Percentiles rank a stretch among this genome's conserved stretches.
Conservation (phyloP, 2,113 vertebrate species). For the Carassius auratus region DNA sequence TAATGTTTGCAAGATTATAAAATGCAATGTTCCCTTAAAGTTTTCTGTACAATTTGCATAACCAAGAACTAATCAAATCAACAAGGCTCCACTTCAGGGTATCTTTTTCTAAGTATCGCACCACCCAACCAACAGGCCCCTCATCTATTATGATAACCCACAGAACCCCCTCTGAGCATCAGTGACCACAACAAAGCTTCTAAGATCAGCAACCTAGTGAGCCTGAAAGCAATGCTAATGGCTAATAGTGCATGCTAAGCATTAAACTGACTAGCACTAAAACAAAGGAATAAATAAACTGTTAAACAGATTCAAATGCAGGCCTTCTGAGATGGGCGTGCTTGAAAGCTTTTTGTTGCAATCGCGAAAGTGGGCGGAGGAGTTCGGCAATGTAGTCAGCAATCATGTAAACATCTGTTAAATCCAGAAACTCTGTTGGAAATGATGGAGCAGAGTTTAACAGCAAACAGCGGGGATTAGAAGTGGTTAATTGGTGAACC, state of each 20-base stretch:
- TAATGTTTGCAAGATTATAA: too few species aligned
- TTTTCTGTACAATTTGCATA: too few species aligned
- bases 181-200: slow-evolving; percentile 65
- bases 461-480: slow-evolving; percentile 47
- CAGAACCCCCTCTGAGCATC: slow-evolving; percentile 58
- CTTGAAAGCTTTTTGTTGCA: slow-evolving; percentile 75
- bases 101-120: slow-evolving; percentile 39
- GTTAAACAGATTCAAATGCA: slow-evolving; percentile 80
- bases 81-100: slow-evolving; percentile 46
- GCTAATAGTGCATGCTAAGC: slow-evolving; percentile 72
- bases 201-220: slow-evolving; percentile 71
- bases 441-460: slow-evolving; percentile 74
- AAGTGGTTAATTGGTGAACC: slow-evolving; percentile 56
- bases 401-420: slow-evolving; percentile 79
- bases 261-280: slow-evolving; percentile 81
- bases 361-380: slow-evolving; percentile 70
- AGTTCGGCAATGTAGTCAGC: slow-evolving; percentile 74
- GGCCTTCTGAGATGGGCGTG: slow-evolving; percentile 72
- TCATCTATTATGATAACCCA: slow-evolving; percentile 56
- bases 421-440: slow-evolving; percentile 66
- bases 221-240: slow-evolving; percentile 82
- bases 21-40: too few species aligned
- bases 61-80: not conserved
- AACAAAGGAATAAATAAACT: slow-evolving; percentile 86
- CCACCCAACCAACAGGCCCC: slow-evolving; percentile 30